Evolutionary conservation across 1,140 invertebrate species (phyloP), one percentile per base, ranked within the genome.

Genomic region (Lethrus apterus): DNA sequence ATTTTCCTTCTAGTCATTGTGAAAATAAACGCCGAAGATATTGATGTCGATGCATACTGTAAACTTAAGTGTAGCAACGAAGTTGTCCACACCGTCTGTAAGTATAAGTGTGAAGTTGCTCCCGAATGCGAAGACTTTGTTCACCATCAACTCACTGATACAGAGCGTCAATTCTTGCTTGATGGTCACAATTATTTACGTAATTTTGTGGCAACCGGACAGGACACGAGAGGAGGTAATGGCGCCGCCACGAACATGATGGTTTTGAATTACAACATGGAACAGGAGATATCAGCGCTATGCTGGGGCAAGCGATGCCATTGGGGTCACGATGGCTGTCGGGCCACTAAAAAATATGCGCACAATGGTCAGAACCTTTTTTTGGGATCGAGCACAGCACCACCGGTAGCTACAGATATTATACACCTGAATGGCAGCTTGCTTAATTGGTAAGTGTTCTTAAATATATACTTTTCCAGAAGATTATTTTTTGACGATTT

Each of bases 171-270:
- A 20, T n/a, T 2, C 2, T n/a, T 36, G 9, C 10, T 36, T 3
- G 34, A 36, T 11, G 2, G 11, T 5, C 38, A 41, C 14, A 41
- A 41, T 15, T 14, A 14, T 14, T 41, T 26, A 4, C 2, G 38
- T 1, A 26, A 41, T 15, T 13, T 1, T 4, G 20, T 41, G 13
- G 38, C 38, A 11, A 26, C 38, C 13, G 38, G 38, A 9, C 3
- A 41, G n/a, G 38, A 41, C 24, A 24, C 10, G 9, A 7, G 38
- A 24, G 38, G 38, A n/a, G 38, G 21, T 4, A 41, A 41, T 18
- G 13, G 5, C 4, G 21, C 10, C 10, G 38, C 38, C 2, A 41
- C 19, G 9, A 13, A 41, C 14, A 41, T 41, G 38, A 24, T 11
- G 8, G 38, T 14, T 9, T 4, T 41, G 13, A 26, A 41, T 13